A percentile compares a stretch with the other conserved stretches of the same genome.
Evolutionary conservation across 2,113 vertebrate species (phyloP).

Genomic region (Carettochelys insculpta): DNA sequence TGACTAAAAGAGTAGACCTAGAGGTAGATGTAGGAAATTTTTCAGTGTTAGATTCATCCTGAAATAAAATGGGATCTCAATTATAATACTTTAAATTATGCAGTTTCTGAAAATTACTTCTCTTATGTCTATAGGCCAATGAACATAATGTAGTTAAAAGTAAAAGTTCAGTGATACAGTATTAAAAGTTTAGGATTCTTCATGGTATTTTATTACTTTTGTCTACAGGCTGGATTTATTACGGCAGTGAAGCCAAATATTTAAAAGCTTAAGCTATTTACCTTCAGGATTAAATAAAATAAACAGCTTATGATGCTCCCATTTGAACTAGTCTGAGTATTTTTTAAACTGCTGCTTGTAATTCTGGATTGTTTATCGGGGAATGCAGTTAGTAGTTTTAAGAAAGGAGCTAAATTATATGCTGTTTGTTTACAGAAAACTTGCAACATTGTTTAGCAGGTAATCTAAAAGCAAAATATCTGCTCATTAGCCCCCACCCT

Average conservation of each 20-base stretch:
- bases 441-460: not conserved
- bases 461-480: slow-evolving; percentile 5
- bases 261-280: slow-evolving; percentile 63
- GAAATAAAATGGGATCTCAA: not conserved
- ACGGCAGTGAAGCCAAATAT: slow-evolving; percentile 38
- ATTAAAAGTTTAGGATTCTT: not conserved
- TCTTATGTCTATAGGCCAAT: not conserved
- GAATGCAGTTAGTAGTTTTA: not conserved
- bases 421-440: slow-evolving; percentile 11
- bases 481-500: not conserved
- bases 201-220: slow-evolving; percentile 1
- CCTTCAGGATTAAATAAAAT: slow-evolving; percentile 65
- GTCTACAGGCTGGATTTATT: slow-evolving; percentile 8
- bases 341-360: slow-evolving; percentile 61
- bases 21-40: not conserved
- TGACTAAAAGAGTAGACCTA: not conserved
- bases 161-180: not conserved
- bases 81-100: not conserved
- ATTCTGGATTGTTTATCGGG: slow-evolving; percentile 45
- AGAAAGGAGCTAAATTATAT: not conserved
- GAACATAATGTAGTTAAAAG: not conserved
- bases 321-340: slow-evolving; percentile 59
- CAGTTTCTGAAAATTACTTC: not conserved
- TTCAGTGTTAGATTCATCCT: not conserved
- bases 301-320: slow-evolving; percentile 67